Evolutionary conservation across 2,113 vertebrate genomes (phyloP).

Genomic region (Australoheros scitulus): DNA sequence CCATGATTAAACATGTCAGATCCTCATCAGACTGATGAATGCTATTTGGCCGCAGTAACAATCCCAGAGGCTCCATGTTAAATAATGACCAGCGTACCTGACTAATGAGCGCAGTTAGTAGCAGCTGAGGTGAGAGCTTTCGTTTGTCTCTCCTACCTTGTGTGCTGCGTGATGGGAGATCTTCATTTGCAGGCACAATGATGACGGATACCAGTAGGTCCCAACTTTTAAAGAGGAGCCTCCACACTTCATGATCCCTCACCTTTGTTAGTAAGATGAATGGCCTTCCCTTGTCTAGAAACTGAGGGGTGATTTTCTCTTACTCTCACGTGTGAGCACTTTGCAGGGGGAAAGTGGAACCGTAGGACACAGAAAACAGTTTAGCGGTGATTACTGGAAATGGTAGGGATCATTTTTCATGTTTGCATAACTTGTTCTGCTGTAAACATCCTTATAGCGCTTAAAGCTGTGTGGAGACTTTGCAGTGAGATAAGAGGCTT

Average conservation of each 20-base stretch:
- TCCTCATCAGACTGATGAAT: constrained; percentile 51
- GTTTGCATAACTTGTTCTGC: constrained; percentile 31
- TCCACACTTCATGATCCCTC: constrained; percentile 60
- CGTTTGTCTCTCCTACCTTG: constrained; percentile 21
- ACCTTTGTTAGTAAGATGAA: constrained; percentile 70
- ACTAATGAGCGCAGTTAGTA: constrained; percentile 55
- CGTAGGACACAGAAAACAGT: neutral
- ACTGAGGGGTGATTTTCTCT: constrained; percentile 54
- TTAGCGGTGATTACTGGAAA: constrained; percentile 34
- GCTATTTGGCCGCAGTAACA: constrained; percentile 35
- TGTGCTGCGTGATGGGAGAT: constrained; percentile 47
- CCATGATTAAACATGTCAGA: constrained; percentile 48
- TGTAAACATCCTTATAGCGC: constrained; percentile 24
- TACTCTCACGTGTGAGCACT: constrained; percentile 41
- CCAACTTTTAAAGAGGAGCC: constrained; percentile 50
- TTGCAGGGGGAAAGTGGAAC: neutral
- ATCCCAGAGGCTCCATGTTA: constrained; percentile 35
- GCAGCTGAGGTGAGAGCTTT: constrained; percentile 14
- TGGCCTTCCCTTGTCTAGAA: constrained; percentile 31
- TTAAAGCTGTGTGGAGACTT: constrained; percentile 7
- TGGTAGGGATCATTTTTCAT: constrained; percentile 44
- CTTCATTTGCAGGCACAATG: constrained; percentile 50
- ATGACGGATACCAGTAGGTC: constrained; percentile 69
- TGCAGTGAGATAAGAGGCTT: constrained; percentile 42
- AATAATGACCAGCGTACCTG: constrained; percentile 51